Evolutionary conservation across 37 sponge, comb jelly and placozoan genomes (phyloP).

Genomic region (Bolinopsis microptera): DNA sequence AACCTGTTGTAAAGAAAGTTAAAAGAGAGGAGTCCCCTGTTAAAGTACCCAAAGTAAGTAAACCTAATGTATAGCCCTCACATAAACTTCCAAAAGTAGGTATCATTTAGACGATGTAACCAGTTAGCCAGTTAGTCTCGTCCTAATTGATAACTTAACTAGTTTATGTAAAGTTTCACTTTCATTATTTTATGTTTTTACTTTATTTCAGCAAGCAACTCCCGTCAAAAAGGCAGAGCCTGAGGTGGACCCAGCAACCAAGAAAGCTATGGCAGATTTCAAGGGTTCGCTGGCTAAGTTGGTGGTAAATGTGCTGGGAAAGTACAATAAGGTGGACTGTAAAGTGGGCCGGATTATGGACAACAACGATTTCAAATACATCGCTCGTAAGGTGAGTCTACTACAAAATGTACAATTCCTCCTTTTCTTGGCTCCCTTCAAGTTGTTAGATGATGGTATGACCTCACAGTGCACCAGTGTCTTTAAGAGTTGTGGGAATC

Average conservation of each 20-base stretch:
- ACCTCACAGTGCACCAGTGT: too few relatives aligned
- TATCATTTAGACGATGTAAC: too few relatives aligned
- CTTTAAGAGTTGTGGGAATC: too few relatives aligned
- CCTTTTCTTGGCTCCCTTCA: neutral
- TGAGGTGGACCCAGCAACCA: neutral
- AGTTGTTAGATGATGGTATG: neutral
- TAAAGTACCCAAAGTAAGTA: neutral
- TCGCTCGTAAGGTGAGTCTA: constrained; percentile 86
- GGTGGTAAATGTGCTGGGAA: constrained; percentile 78
- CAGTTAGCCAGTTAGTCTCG: too few relatives aligned
- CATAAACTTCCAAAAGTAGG: too few relatives aligned
- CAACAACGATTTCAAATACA: constrained; percentile 90
- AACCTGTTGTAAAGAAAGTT: neutral
- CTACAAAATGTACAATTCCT: too few relatives aligned
- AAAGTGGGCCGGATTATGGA: constrained; percentile 86
- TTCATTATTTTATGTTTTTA: too few relatives aligned
- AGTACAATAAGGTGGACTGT: constrained; percentile 92
- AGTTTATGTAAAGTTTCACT: too few relatives aligned
- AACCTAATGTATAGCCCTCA: too few relatives aligned
- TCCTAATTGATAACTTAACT: too few relatives aligned
- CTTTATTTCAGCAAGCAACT: neutral
- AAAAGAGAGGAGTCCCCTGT: constrained; percentile 44
- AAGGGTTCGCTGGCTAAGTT: constrained; percentile 70
- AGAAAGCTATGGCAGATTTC: constrained; percentile 39
- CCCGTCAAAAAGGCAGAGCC: constrained; percentile 32